These are phyloP conservation scores for Clarias macrocephalus DNA, from an alignment of 2,113 vertebrate genomes.

Conservation along the genomic window DNA sequence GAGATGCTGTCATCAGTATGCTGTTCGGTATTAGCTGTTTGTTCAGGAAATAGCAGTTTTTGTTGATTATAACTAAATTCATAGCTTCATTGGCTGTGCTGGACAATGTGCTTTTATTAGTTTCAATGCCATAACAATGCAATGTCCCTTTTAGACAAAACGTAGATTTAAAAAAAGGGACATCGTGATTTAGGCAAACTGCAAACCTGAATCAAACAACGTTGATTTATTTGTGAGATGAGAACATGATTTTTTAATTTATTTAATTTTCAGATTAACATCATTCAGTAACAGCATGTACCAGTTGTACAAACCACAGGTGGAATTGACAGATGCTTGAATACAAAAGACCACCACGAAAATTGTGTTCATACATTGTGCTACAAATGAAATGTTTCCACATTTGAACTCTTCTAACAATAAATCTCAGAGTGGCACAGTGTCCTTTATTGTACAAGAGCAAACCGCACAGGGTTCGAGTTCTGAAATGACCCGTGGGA, in stretches of 20 bases:
- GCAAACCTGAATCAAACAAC: background rate
- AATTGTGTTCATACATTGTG: background rate
- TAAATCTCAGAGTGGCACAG: too few species aligned
- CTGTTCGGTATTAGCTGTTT: background rate
- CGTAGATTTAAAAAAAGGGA: background rate
- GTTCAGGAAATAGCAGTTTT: background rate
- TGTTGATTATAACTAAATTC: background rate
- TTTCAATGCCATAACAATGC: background rate
- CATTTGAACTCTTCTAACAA: background rate
- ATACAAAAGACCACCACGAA: background rate
- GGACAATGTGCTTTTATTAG: background rate
- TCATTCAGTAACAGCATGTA: background rate
- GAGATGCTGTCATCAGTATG: too few species aligned
- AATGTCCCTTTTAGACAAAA: background rate
- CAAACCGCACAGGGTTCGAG: too few species aligned
- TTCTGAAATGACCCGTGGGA: too few species aligned
- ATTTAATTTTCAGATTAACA: background rate
- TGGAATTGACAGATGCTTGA: slow-evolving; percentile 1
- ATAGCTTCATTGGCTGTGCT: background rate
- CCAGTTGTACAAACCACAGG: slow-evolving; percentile 12
- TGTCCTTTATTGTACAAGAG: too few species aligned
- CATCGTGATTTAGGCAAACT: background rate
- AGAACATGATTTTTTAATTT: background rate
- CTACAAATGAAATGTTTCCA: background rate
- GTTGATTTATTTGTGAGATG: background rate